Evolutionary conservation across 1,140 invertebrate genomes (phyloP).

Genomic region (fruit fly (Drosophila melanogaster)): DNA sequence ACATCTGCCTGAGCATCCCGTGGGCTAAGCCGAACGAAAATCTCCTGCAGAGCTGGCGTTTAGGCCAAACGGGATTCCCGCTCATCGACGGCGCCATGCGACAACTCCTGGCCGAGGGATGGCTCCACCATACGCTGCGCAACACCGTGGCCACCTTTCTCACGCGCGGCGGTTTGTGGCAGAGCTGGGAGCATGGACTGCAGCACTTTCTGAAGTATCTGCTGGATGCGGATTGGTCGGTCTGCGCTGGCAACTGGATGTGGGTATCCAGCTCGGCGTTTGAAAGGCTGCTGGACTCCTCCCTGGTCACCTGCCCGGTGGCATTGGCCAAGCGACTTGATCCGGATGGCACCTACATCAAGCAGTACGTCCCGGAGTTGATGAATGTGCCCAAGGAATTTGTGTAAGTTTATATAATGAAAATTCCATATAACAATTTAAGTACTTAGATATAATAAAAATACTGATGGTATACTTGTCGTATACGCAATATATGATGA

Average conservation of each 20-base stretch:
- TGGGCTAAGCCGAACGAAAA: conserved; percentile 87
- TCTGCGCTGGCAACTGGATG: conserved; percentile 93
- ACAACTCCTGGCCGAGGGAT: conserved; percentile 86
- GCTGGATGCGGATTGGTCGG: conserved; percentile 90
- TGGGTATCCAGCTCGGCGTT: conserved; percentile 91
- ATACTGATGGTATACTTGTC: too few species aligned
- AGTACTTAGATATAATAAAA: too few species aligned
- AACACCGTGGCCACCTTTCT: conserved; percentile 91
- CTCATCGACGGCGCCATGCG: conserved; percentile 91
- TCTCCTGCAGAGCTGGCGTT: conserved; percentile 87
- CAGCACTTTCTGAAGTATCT: conserved; percentile 88
- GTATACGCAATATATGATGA: background rate
- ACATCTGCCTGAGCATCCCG: conserved; percentile 90
- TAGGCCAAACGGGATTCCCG: conserved; percentile 90
- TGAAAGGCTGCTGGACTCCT: conserved; percentile 87
- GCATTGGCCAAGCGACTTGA: conserved; percentile 89
- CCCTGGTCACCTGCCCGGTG: conserved; percentile 88
- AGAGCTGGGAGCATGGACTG: conserved; percentile 89
- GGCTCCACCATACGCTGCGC: conserved; percentile 90
- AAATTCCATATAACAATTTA: too few species aligned
- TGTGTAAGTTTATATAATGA: conserved; percentile 85
- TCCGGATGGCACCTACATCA: conserved; percentile 89
- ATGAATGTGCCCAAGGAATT: conserved; percentile 88
- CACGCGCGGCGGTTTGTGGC: conserved; percentile 90
- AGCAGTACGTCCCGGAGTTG: conserved; percentile 89